Evolutionary conservation across 2,888 invertebrate species (phyloP).

Genomic region (Epistrophe eligans): DNA sequence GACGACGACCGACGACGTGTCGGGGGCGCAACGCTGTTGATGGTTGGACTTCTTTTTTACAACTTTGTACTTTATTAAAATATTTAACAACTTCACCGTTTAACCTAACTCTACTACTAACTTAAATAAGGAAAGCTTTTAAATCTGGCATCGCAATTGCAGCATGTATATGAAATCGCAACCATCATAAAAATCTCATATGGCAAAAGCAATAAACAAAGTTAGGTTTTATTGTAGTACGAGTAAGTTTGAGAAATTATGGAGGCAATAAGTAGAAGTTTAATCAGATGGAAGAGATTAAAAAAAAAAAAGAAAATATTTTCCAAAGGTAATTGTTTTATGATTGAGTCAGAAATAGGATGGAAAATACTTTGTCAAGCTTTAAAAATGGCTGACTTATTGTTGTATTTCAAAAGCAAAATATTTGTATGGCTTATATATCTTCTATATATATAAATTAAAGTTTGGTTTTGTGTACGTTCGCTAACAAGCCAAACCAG

Average conservation of each 20-base stretch:
- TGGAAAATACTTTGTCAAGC: no score
- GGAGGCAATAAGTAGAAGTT: background rate
- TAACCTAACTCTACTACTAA: constrained; percentile 13
- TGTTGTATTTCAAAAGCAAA: no score
- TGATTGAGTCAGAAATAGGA: no score
- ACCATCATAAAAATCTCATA: constrained; percentile 39
- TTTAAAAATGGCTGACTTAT: no score
- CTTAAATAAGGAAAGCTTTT: constrained; percentile 56
- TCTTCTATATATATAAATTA: no score
- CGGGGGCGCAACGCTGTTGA: constrained; percentile 8
- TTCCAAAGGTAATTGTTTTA: background rate
- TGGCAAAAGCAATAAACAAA: constrained; percentile 46
- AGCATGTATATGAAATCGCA: constrained; percentile 2
- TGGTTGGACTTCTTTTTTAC: constrained; percentile 59
- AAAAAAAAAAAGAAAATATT: background rate
- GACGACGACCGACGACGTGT: background rate
- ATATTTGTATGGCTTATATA: no score
- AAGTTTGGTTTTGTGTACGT: no score
- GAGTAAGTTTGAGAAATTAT: background rate
- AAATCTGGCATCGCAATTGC: constrained; percentile 47
- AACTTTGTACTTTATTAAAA: constrained; percentile 74
- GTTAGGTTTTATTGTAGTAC: constrained; percentile 12
- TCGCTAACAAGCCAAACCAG: no score
- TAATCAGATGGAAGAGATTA: background rate
- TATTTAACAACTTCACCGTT: constrained; percentile 64